These are phyloP conservation scores for Tetraneura akinire DNA, from an alignment of 1,140 invertebrate species.

Conservation along the genomic window DNA sequence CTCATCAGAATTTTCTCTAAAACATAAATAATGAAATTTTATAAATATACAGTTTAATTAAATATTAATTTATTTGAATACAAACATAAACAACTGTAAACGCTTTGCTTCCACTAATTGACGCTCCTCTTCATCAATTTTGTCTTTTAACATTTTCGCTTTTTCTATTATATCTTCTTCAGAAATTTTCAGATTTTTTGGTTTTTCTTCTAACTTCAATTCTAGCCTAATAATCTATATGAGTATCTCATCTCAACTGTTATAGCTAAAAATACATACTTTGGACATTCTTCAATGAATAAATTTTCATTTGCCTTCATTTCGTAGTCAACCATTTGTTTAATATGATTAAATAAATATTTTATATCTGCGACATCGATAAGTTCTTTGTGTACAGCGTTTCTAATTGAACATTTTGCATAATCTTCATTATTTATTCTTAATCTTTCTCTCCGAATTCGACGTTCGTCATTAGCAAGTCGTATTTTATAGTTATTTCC, in stretches of 20 bases:
- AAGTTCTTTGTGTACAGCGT: constrained; percentile 3
- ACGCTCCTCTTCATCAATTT: constrained; percentile 25
- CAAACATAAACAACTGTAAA: constrained; percentile 35
- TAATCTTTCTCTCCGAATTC: neutral
- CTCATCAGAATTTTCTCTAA: constrained; percentile 29
- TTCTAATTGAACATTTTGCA: neutral
- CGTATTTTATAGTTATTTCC: constrained; percentile 26
- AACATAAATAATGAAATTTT: neutral
- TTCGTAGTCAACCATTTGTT: constrained; percentile 37
- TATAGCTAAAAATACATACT: constrained; percentile 15
- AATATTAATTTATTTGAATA: neutral
- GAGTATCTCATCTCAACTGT: neutral
- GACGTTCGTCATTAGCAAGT: neutral
- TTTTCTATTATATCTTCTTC: neutral
- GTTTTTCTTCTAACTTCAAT: neutral
- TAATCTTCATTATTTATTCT: neutral
- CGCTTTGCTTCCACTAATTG: constrained; percentile 26
- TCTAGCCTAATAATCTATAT: neutral
- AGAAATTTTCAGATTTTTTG: neutral
- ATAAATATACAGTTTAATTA: neutral
- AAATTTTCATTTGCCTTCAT: constrained; percentile 42
- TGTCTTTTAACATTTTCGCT: neutral
- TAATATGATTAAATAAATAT: constrained; percentile 10
- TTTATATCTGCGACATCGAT: constrained; percentile 26
- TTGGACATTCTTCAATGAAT: constrained; percentile 8